phyloP scores from a whole-genome alignment of 2,888 invertebrate species.

The Pharmacophagus antenor region DNA sequence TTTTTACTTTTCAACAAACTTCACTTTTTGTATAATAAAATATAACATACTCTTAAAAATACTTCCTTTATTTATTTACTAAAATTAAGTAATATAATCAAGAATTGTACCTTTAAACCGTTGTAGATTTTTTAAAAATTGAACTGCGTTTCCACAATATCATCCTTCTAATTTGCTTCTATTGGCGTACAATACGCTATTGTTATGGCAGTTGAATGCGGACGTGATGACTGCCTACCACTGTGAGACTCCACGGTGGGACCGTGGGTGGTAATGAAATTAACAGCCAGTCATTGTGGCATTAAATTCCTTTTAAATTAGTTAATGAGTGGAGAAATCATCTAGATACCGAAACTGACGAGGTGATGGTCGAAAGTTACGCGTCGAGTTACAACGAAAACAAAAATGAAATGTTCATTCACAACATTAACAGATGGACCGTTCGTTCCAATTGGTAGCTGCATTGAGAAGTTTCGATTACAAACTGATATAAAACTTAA shows the following conservation, averaged over 20 bases:
- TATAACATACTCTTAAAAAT: background rate
- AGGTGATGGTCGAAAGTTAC: constrained; percentile 46
- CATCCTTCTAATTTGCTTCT: constrained; percentile 68
- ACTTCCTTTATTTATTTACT: too few species aligned
- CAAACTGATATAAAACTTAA: background rate
- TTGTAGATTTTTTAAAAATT: constrained; percentile 6
- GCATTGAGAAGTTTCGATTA: constrained; percentile 7
- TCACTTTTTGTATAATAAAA: background rate
- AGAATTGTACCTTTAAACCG: background rate
- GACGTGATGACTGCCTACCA: constrained; percentile 34
- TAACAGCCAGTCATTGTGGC: constrained; percentile 70
- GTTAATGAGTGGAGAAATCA: constrained; percentile 45
- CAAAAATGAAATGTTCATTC: constrained; percentile 33
- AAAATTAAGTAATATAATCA: background rate
- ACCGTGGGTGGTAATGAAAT: constrained; percentile 76
- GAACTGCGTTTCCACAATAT: constrained; percentile 47
- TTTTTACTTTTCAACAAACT: background rate
- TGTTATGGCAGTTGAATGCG: constrained; percentile 45
- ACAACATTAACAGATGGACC: constrained; percentile 29
- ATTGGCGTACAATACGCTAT: constrained; percentile 62
- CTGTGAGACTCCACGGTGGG: constrained; percentile 26
- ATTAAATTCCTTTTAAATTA: constrained; percentile 68
- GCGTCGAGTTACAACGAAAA: constrained; percentile 31
- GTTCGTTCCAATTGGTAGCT: background rate
- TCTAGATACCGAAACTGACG: constrained; percentile 34